Base-by-base conservation (phyloP, 2,888 invertebrate genomes). In the Trissonchulus latispiculum region DNA sequence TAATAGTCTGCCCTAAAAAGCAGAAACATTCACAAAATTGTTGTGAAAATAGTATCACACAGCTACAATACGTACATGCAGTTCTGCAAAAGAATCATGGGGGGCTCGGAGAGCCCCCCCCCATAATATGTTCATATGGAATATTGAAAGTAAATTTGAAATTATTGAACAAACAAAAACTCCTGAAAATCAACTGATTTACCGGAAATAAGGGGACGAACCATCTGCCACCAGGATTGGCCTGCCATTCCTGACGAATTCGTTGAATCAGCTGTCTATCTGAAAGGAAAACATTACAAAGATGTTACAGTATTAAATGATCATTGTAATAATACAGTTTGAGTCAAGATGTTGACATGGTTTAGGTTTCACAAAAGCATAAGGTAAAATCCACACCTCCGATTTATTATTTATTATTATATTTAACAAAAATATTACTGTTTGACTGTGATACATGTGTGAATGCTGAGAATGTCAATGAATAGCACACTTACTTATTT, bases 1-100 rank as follows among this genome's bases (percentile, higher is more conserved):
- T 59, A 85, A 78, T 81, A 87, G 83, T 61, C 87, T 83, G 74
- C 85, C 85, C 79, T 85, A 79, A 66, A 82, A 79, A 71, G 72
- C 59, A 72, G 48, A 73, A 78, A 83, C 84, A n/a, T n/a, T n/a
- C n/a, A n/a, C n/a, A n/a, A n/a, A n/a, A n/a, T n/a, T n/a, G n/a
- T n/a, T n/a, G n/a, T n/a, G n/a, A n/a, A n/a, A n/a, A n/a, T n/a
- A n/a, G n/a, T n/a, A n/a, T n/a, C n/a, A n/a, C n/a, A n/a, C n/a
- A n/a, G n/a, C n/a, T n/a, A n/a, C n/a, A n/a, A n/a, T n/a, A n/a
- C n/a, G n/a, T n/a, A n/a, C n/a, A n/a, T n/a, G n/a, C n/a, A n/a
- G n/a, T n/a, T n/a, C n/a, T n/a, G n/a, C n/a, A n/a, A n/a, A n/a
- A n/a, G n/a, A n/a, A 23, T n/a, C n/a, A n/a, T n/a, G n/a, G n/a